A percentile compares a stretch with the other conserved stretches of the same genome.
Conservation (phyloP, 2,888 invertebrate species). For the Autographa gamma region DNA sequence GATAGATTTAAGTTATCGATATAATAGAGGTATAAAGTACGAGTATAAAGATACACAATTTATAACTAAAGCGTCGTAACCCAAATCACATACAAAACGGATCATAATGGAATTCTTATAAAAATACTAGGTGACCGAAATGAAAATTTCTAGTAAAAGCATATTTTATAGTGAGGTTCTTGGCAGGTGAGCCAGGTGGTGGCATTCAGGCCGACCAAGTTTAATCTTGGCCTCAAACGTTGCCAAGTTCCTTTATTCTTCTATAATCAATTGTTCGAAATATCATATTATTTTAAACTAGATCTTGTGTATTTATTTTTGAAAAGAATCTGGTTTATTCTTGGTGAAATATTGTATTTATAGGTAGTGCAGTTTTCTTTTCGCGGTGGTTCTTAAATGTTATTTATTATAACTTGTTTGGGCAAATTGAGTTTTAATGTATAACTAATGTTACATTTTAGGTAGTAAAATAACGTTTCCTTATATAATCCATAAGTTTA, state of each 20-base stretch:
- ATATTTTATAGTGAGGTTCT: conserved; percentile 66
- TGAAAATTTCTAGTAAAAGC: conserved; percentile 55
- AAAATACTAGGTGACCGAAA: conserved; percentile 37
- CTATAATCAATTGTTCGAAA: conserved; percentile 53
- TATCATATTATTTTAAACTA: conserved; percentile 43
- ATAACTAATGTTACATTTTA: no score
- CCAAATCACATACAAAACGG: not conserved
- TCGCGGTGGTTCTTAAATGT: not conserved
- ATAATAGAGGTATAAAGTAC: no score
- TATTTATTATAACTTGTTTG: not conserved
- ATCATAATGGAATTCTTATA: conserved; percentile 17
- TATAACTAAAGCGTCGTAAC: not conserved
- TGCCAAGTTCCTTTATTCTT: conserved; percentile 65
- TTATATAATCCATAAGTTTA: no score
- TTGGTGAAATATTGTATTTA: not conserved
- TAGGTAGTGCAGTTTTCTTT: not conserved
- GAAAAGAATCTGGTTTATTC: not conserved
- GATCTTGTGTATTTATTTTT: conserved; percentile 25
- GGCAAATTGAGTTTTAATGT: no score
- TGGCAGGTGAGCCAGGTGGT: conserved; percentile 68
- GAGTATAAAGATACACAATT: no score
- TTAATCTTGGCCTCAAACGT: conserved; percentile 66
- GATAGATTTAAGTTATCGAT: no score
- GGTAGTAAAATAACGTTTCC: no score
- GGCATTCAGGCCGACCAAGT: conserved; percentile 61